Evolutionary conservation across 2,113 vertebrate species (phyloP).

Genomic region (Tinamus guttatus): DNA sequence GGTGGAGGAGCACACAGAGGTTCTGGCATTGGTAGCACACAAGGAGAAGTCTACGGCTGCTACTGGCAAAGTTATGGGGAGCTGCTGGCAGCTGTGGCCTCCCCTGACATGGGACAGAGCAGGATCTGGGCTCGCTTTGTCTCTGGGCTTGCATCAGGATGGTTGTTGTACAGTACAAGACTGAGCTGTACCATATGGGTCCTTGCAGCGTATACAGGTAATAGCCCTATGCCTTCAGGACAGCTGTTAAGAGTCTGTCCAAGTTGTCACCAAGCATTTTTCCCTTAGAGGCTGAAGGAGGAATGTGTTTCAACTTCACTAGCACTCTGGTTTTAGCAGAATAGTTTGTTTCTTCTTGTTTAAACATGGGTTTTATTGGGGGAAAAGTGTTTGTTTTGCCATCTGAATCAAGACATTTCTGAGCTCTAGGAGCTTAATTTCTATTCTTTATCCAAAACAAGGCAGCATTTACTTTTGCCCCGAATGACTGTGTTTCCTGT

Average conservation of each 20-base stretch:
- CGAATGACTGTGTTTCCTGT: background rate
- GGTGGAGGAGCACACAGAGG: background rate
- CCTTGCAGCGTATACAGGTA: background rate
- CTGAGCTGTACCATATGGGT: background rate
- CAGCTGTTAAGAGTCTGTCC: background rate
- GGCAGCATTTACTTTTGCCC: background rate
- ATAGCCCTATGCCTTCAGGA: background rate
- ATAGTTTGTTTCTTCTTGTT: background rate
- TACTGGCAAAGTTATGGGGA: background rate
- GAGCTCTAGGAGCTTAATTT: background rate
- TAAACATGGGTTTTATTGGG: background rate
- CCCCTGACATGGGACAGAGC: background rate
- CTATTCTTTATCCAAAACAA: background rate
- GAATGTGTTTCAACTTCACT: background rate
- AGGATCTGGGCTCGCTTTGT: background rate
- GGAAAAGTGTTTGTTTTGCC: background rate
- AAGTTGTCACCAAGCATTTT: background rate
- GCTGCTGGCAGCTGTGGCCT: background rate
- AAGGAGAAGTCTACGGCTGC: rapidly evolving
- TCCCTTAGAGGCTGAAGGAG: background rate
- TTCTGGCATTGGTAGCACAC: background rate
- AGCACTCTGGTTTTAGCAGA: background rate
- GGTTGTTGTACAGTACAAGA: background rate
- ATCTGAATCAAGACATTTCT: background rate
- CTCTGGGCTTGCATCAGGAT: background rate